These are phyloP conservation scores for Melinopterus prodromus DNA, from an alignment of 2,888 invertebrate genomes.

Conservation along the genomic window DNA sequence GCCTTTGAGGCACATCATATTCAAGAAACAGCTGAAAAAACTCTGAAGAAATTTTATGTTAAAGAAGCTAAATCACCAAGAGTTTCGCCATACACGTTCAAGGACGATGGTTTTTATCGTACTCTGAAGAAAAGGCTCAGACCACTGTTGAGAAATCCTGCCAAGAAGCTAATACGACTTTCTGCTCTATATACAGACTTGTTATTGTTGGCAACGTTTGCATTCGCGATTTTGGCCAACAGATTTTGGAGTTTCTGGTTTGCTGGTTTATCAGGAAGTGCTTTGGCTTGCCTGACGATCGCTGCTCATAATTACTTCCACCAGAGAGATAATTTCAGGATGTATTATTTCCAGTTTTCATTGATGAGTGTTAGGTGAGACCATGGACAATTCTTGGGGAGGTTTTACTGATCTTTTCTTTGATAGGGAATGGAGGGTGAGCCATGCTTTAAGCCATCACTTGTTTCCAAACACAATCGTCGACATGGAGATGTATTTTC, in stretches of 20 bases:
- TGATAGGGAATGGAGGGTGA: conserved; percentile 75
- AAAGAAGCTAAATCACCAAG: conserved; percentile 70
- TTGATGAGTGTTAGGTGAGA: conserved; percentile 68
- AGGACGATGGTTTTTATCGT: conserved; percentile 77
- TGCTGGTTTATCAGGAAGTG: conserved; percentile 64
- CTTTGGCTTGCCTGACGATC: conserved; percentile 66
- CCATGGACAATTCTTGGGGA: conserved; percentile 12
- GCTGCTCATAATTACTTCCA: conserved; percentile 79
- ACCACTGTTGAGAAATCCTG: conserved; percentile 66
- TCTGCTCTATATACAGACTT: conserved; percentile 59
- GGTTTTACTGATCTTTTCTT: neutral
- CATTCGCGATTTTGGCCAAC: conserved; percentile 52
- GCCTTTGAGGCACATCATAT: conserved; percentile 80
- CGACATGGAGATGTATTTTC: conserved; percentile 75
- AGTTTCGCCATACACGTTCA: conserved; percentile 77
- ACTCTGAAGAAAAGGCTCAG: conserved; percentile 70
- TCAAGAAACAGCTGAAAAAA: conserved; percentile 62
- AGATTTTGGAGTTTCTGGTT: conserved; percentile 58
- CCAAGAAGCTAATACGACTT: conserved; percentile 53
- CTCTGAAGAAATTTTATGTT: conserved; percentile 73
- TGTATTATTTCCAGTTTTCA: conserved; percentile 75
- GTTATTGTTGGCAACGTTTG: conserved; percentile 55
- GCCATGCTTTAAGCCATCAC: conserved; percentile 81
- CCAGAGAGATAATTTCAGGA: conserved; percentile 74
- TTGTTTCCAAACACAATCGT: conserved; percentile 78